These are phyloP conservation scores for Ferrisia virgata DNA, from an alignment of 2,888 invertebrate species.

Conservation along the genomic window DNA sequence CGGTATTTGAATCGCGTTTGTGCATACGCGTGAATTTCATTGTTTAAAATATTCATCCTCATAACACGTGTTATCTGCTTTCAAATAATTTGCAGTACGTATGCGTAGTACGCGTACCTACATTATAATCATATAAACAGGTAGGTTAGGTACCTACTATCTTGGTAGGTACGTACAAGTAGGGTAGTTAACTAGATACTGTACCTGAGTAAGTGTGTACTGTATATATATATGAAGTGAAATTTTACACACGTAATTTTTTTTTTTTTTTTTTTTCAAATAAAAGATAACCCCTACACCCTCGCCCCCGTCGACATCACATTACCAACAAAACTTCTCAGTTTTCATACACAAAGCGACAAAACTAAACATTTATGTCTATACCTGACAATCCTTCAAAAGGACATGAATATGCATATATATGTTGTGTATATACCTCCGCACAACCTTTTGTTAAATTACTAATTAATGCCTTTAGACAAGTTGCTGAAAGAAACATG, in stretches of 20 bases:
- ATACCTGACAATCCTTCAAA: background rate
- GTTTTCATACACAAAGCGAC: background rate
- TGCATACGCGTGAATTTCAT: too few species aligned
- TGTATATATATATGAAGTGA: too few species aligned
- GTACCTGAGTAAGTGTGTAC: too few species aligned
- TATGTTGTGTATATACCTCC: background rate
- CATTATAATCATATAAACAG: too few species aligned
- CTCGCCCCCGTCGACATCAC: background rate
- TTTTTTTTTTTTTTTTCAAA: background rate
- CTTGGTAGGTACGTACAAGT: too few species aligned
- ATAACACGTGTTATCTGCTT: too few species aligned
- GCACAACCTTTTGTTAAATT: slow-evolving; percentile 1
- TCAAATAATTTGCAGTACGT: too few species aligned
- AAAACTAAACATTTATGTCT: background rate
- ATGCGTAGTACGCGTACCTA: too few species aligned
- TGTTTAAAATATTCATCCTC: too few species aligned
- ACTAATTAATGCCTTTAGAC: slow-evolving; percentile 35
- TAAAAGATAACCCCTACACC: background rate
- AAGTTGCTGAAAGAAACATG: slow-evolving; percentile 36
- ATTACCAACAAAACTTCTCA: background rate
- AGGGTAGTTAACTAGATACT: too few species aligned
- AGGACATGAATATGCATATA: slow-evolving; percentile 13
- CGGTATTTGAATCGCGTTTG: too few species aligned
- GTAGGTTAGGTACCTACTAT: too few species aligned
- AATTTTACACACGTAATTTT: background rate